These are phyloP conservation scores for Hyles lineata DNA, from an alignment of 2,888 invertebrate genomes.

Conservation along the genomic window DNA sequence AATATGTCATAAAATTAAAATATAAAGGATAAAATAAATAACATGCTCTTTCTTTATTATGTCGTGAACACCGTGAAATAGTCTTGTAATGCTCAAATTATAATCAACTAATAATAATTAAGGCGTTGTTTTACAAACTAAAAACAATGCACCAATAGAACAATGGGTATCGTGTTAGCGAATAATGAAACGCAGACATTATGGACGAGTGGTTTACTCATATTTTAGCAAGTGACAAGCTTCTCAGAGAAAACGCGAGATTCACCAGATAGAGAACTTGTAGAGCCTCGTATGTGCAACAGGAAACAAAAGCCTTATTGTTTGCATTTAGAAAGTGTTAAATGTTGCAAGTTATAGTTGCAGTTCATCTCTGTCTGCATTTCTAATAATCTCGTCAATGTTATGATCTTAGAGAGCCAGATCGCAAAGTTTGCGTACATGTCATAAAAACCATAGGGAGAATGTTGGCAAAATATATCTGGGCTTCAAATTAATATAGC, in stretches of 20 bases:
- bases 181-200: constrained; percentile 12
- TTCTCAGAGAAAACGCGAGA: not conserved
- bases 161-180: constrained; percentile 23
- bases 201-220: not conserved
- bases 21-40: too few relatives aligned
- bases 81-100: not conserved
- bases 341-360: not conserved
- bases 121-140: constrained; percentile 10
- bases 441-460: too few relatives aligned
- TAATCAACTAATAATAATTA: not conserved
- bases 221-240: not conserved
- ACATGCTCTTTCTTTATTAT: too few relatives aligned
- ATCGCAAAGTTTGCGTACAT: not conserved
- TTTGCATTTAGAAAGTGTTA: constrained; percentile 5
- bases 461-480: too few relatives aligned
- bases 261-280: not conserved
- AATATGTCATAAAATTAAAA: too few relatives aligned
- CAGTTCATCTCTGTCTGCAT: not conserved
- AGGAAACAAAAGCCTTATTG: not conserved
- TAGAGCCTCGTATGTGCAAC: not conserved
- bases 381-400: not conserved
- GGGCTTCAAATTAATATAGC: too few relatives aligned
- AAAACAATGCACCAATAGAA: constrained; percentile 19
- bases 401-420: not conserved
- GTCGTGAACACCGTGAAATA: not conserved